Evolutionary conservation across 1,140 invertebrate genomes (phyloP).

Genomic region (Leptinotarsa texana): DNA sequence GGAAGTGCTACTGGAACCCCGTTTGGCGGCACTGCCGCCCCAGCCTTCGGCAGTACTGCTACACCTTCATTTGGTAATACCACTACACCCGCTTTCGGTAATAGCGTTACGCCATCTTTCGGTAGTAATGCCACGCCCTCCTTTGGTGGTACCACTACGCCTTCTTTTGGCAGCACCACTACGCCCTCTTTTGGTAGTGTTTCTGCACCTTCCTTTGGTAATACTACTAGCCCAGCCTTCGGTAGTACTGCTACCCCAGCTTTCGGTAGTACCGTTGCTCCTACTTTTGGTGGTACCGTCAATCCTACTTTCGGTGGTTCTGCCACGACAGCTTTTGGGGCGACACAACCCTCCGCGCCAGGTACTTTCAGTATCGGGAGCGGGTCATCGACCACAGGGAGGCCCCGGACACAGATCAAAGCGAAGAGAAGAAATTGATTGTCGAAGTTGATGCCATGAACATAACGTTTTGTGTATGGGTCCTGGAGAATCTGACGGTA

Average conservation of each 20-base stretch:
- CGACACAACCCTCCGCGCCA: not conserved
- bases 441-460: not conserved
- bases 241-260: not conserved
- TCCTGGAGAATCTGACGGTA: too few relatives aligned
- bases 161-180: constrained; percentile 8
- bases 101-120: not conserved
- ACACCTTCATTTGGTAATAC: not conserved
- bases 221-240: not conserved
- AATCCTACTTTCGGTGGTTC: constrained; percentile 8
- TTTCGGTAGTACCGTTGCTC: not conserved
- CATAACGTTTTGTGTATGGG: not conserved
- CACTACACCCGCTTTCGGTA: too few relatives aligned
- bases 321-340: not conserved
- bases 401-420: constrained; percentile 16
- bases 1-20: not conserved
- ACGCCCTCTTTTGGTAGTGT: not conserved
- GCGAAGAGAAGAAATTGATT: constrained; percentile 27
- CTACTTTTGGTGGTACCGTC: not conserved
- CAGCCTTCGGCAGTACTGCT: not conserved
- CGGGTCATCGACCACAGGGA: not conserved
- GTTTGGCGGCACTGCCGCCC: constrained; percentile 1
- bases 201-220: too few relatives aligned
- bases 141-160: not conserved
- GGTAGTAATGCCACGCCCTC: not conserved
- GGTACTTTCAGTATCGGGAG: constrained; percentile 24